Base-by-base conservation (phyloP, 2,888 invertebrate species). In the Eupithecia subumbrata region DNA sequence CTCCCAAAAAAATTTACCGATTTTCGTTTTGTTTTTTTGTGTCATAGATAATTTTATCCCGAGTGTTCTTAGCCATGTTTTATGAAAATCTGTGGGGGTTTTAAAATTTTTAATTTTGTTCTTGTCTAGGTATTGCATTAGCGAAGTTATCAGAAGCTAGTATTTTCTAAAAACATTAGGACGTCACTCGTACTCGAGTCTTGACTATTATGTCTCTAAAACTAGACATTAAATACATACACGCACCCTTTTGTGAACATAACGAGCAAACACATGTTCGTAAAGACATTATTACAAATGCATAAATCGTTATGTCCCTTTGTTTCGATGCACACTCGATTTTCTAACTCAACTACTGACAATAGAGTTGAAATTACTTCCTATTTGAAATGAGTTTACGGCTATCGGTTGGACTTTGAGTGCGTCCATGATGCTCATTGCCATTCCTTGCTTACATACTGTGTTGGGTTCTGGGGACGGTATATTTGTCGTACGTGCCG, bases 181-280 rank as follows among this genome's bases (percentile, higher is more conserved):
- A n/a, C n/a, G n/a, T n/a, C n/a, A n/a, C n/a, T n/a, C n/a, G n/a
- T n/a, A n/a, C n/a, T n/a, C n/a, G n/a, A n/a, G n/a, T n/a, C 63
- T 63, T 64, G 30, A 18, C 30, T 34, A 64, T 64, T 30, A 30
- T 16, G 34, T 64, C 34, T 63, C 9, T 34, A 34, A 64, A 30
- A 60, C 56, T 25, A 60, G 22, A 25, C 14, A 60, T 60, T 60
- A 60, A 12, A 60, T 25, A 22, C 25, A 60, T 25, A 22, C 56
- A 60, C 56, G 56, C 56, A 25, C 25, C 60, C 14, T 25, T 60
- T 60, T 60, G 60, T 60, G 22, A 60, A 14, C 25, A 14, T 14
- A 34, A 34, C 37, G 37, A 5, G 63, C 73, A 68, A 76, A 76
- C 73, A 73, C 72, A 73, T 70, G 71, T 73, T 66, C 60, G 14